A percentile compares a stretch with the other conserved stretches of the same genome.
phyloP scores from a whole-genome alignment of 2,797 vertebrate species.

The Epinephelus coioides region DNA sequence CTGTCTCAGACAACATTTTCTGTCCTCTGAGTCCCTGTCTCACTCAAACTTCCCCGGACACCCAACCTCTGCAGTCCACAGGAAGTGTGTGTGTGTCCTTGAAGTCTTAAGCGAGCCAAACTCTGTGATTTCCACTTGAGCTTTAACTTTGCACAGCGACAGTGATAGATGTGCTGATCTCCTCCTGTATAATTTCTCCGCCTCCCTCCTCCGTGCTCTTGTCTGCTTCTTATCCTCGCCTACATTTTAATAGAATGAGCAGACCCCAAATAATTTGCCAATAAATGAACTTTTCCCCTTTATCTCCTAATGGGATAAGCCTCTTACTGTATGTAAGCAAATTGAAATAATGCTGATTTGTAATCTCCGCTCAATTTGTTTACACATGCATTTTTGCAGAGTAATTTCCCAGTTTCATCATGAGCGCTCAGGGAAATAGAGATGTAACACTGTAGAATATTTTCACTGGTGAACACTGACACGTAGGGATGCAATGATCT shows the following conservation, averaged over 20 bases:
- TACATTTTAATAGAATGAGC: conserved; percentile 43
- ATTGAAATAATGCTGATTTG: conserved; percentile 62
- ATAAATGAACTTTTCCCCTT: conserved; percentile 50
- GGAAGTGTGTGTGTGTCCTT: conserved; percentile 69
- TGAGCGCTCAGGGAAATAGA: conserved; percentile 14
- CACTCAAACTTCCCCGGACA: conserved; percentile 9
- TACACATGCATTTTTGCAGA: conserved; percentile 52
- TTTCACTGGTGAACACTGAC: not conserved
- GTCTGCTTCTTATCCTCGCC: conserved; percentile 11
- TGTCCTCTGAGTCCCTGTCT: not conserved
- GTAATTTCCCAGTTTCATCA: conserved; percentile 43
- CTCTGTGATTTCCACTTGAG: conserved; percentile 63
- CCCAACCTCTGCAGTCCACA: conserved; percentile 15
- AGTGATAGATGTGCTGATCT: conserved; percentile 80
- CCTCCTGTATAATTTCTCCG: conserved; percentile 51
- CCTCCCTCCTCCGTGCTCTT: conserved; percentile 3
- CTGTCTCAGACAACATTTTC: conserved; percentile 26
- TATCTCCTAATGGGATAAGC: conserved; percentile 48
- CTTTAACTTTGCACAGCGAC: conserved; percentile 68
- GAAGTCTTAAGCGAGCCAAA: conserved; percentile 64
- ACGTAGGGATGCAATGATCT: not conserved
- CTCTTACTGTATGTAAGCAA: conserved; percentile 42
- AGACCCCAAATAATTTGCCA: conserved; percentile 39
- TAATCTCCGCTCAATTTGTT: conserved; percentile 59
- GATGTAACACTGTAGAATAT: not conserved